These are phyloP conservation scores for Desmodus rotundus DNA, from an alignment of 2,113 vertebrate species.

Conservation along the genomic window DNA sequence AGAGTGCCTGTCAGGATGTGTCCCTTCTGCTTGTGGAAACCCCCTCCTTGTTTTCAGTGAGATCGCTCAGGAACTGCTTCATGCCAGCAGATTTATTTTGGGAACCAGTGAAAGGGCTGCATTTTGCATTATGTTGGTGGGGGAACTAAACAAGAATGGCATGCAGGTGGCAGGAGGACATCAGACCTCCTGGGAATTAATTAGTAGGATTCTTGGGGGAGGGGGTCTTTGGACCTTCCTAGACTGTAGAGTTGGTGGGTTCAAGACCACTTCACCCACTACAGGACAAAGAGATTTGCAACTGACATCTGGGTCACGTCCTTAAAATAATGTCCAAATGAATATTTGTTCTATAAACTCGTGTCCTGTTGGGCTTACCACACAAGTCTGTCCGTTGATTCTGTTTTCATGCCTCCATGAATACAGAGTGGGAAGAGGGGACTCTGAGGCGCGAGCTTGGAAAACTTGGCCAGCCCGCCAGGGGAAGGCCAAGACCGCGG, in stretches of 20 bases:
- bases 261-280: neutral
- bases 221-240: neutral
- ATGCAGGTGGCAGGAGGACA: neutral
- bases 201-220: neutral
- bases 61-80: neutral
- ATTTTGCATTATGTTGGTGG: neutral
- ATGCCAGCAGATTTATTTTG: neutral
- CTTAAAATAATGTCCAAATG: neutral
- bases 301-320: neutral
- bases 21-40: neutral
- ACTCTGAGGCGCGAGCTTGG: neutral
- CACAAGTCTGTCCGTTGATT: neutral
- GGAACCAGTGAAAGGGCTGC: neutral
- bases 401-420: neutral
- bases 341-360: neutral
- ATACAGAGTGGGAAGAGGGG: neutral
- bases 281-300: neutral
- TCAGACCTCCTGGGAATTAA: neutral
- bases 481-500: neutral
- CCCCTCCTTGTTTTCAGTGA: neutral
- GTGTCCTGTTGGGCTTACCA: neutral
- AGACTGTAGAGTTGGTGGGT: neutral
- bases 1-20: neutral
- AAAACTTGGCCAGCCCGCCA: rapidly evolving
- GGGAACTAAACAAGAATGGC: neutral